Evolutionary conservation across 2,797 vertebrate genomes (phyloP).

Genomic region (Chanos chanos): DNA sequence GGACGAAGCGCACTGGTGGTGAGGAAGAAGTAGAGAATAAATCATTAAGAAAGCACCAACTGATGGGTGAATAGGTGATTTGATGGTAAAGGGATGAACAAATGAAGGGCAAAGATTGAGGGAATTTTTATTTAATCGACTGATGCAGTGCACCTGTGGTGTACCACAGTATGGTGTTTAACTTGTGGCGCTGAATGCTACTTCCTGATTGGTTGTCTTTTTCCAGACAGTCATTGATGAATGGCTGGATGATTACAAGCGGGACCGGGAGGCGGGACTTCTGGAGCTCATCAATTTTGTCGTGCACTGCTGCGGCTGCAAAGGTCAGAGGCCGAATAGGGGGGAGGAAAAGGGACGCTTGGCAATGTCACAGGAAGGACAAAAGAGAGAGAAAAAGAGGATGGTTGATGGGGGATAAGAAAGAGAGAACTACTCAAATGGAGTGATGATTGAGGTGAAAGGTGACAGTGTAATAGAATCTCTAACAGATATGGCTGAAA

Average conservation of each 20-base stretch:
- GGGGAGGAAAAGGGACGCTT: not conserved
- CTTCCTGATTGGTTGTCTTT: conserved; percentile 45
- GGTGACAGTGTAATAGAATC: too few species aligned
- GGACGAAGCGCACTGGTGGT: conserved; percentile 81
- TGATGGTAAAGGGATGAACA: not conserved
- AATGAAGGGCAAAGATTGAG: not conserved
- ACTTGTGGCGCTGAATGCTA: conserved; percentile 27
- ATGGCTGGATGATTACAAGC: conserved; percentile 87
- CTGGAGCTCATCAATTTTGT: conserved; percentile 86
- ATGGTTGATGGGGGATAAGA: too few species aligned
- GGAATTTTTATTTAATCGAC: too few species aligned
- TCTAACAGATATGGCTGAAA: too few species aligned
- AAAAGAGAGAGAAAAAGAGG: too few species aligned
- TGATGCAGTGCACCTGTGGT: not conserved
- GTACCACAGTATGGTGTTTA: too few species aligned
- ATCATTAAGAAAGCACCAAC: not conserved
- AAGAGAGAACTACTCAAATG: conserved; percentile 7
- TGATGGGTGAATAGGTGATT: not conserved
- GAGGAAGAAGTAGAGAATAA: conserved; percentile 48
- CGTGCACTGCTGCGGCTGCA: conserved; percentile 82
- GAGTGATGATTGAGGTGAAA: conserved; percentile 33
- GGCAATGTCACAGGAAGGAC: too few species aligned
- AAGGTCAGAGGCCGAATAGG: conserved; percentile 70
- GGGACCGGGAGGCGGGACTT: conserved; percentile 68
- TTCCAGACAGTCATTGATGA: conserved; percentile 83